Percentiles rank a stretch among this genome's conserved stretches.
Evolutionary conservation across 2,797 vertebrate species (phyloP).

Genomic region (Catharus ustulatus): DNA sequence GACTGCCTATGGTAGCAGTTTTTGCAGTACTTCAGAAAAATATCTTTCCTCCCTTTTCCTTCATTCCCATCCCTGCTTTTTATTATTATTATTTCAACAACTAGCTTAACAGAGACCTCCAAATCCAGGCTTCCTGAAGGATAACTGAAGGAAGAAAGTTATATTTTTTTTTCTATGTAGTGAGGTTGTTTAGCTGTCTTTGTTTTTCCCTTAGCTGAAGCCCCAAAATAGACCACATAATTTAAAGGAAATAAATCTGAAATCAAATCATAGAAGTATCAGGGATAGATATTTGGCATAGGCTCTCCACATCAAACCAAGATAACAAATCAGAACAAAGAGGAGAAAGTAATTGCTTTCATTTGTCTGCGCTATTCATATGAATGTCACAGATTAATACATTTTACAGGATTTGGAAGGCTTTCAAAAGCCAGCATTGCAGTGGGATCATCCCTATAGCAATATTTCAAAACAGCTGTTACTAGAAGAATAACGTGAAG

Average conservation of each 20-base stretch:
- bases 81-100: not conserved
- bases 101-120: not conserved
- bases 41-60: not conserved
- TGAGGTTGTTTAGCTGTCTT: not conserved
- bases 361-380: constrained; percentile 2
- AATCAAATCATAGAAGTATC: not conserved
- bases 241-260: not conserved
- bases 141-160: not conserved
- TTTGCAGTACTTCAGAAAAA: not conserved
- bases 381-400: constrained; percentile 28
- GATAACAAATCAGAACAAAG: constrained; percentile 8
- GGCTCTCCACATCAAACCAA: not conserved
- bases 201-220: not conserved
- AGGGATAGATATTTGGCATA: not conserved
- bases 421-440: constrained; percentile 52
- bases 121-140: not conserved
- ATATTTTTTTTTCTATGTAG: not conserved
- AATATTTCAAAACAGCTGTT: constrained; percentile 49
- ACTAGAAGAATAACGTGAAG: not conserved
- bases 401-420: constrained; percentile 54
- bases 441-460: constrained; percentile 50
- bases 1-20: not conserved
- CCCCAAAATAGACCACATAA: not conserved
- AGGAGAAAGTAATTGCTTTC: constrained; percentile 43
- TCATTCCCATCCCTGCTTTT: not conserved